Conservation (phyloP, 23 tunicate genomes). For the Trididemnum clinides region DNA sequence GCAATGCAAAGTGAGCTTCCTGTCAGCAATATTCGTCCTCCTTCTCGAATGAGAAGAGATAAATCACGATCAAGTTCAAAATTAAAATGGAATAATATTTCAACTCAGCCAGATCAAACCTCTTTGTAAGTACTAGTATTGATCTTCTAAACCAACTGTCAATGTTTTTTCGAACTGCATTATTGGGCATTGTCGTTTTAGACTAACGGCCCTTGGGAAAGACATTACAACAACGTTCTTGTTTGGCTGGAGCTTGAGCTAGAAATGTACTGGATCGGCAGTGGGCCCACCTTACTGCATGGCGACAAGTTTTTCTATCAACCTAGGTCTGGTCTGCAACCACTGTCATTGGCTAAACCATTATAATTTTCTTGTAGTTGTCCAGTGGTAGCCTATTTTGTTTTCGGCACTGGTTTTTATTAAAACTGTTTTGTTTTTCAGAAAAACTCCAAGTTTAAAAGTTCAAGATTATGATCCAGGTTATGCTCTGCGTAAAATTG, state of each 20-base stretch:
- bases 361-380: background rate
- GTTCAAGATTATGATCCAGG: conserved; percentile 90
- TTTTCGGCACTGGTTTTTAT: too few species aligned
- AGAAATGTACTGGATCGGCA: too few species aligned
- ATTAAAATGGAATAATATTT: conserved; percentile 82
- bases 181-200: too few species aligned
- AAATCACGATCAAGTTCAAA: conserved; percentile 84
- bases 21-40: conserved; percentile 13
- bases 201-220: too few species aligned
- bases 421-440: too few species aligned
- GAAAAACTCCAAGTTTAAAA: conserved; percentile 66
- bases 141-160: too few species aligned
- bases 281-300: too few species aligned
- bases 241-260: too few species aligned
- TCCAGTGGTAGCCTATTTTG: background rate
- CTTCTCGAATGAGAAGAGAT: conserved; percentile 51
- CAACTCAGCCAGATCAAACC: conserved; percentile 29
- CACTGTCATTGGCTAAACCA: too few species aligned
- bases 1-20: background rate
- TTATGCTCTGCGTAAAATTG: conserved; percentile 89
- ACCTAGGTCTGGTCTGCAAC: too few species aligned
- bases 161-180: too few species aligned
- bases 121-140: conserved; percentile 49
- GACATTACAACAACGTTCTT: too few species aligned
- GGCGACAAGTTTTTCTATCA: background rate